Percentiles rank a stretch among this genome's conserved stretches.
These are phyloP conservation scores for Nemapogon koenigi DNA, from an alignment of 2,888 invertebrate genomes.

Conservation along the genomic window DNA sequence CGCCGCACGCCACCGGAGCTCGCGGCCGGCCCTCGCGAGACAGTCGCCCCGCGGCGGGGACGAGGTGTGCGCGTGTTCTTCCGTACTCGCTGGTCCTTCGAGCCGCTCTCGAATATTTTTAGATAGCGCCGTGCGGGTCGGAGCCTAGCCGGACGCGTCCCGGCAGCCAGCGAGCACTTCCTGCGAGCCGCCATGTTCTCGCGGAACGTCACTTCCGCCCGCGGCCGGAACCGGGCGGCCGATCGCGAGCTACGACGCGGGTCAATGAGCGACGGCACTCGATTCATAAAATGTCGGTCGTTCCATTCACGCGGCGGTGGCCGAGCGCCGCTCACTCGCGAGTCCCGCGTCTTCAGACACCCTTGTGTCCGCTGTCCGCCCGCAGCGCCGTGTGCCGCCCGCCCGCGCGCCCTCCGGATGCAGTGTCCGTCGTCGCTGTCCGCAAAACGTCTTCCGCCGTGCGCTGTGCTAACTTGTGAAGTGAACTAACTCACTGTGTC, in stretches of 20 bases:
- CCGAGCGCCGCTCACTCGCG: conserved; percentile 57
- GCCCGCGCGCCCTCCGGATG: conserved; percentile 23
- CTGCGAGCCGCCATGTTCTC: conserved; percentile 63
- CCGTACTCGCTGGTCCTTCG: conserved; percentile 30
- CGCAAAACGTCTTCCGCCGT: too few species aligned
- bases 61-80: conserved; percentile 57
- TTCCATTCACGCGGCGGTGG: conserved; percentile 56
- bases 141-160: conserved; percentile 44
- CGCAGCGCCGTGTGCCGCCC: neutral
- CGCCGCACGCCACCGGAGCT: conserved; percentile 43
- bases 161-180: conserved; percentile 64
- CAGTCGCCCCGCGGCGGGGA: conserved; percentile 64
- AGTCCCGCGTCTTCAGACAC: conserved; percentile 64
- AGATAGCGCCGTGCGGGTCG: conserved; percentile 44
- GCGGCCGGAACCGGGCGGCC: conserved; percentile 32
- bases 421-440: too few species aligned
- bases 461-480: too few species aligned
- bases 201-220: conserved; percentile 60
- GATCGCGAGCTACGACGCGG: conserved; percentile 28
- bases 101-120: conserved; percentile 56
- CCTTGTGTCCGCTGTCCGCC: conserved; percentile 63
- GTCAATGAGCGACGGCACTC: conserved; percentile 58
- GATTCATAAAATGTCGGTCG: conserved; percentile 64
- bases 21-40: conserved; percentile 59
- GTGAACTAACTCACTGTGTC: conserved; percentile 29